Evolutionary conservation across 2,113 vertebrate genomes (phyloP), one percentile per base, ranked within the genome.

Genomic region (Podarcis cretensis): DNA sequence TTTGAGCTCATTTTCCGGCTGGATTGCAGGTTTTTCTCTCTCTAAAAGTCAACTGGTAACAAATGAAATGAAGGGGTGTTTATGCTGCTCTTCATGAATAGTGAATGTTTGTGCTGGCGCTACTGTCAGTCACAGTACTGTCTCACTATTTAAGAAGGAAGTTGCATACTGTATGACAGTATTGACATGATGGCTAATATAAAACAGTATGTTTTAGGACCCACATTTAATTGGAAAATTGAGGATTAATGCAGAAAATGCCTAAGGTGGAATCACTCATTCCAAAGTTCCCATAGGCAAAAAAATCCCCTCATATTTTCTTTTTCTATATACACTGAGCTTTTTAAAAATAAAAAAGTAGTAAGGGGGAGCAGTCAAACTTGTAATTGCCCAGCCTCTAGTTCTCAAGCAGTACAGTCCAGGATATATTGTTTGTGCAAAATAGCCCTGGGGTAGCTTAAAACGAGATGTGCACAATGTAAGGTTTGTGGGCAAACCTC

Each of bases 31-130:
- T 2, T 32, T 18, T 63, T 63, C 6, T 83, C 30, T 23, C 76
- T 89, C 89, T 43, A 65, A 85, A 57, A n/a, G 76, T 89, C 89
- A 91, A 82, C 2, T 13, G 27, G 16, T 76, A 30, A 83, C 5
- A 1, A 0, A 0, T 2, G 5, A 90, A 20, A 14, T 25, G 78
- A 92, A 85, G 23, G 54, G 18, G 9, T 74, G 20, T 37, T 90
- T 86, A 1, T 85, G 21, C 2, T 76, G 32, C 63, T 89, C 66
- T 91, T 65, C 4, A 37, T 20, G 20, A 83, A 93, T 82, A 89
- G 82, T 27, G 1, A 85, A 16, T n/a, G 59, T 77, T 84, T 27
- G 86, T 0, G 6, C 6, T 40, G 57, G 83, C 1, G 3, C 4
- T 48, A 23, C 27, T 65, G 82, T 30, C 0, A 78, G 8, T 25